These are phyloP conservation scores for Ichneumon xanthorius DNA, from an alignment of 2,888 invertebrate species.

Conservation along the genomic window DNA sequence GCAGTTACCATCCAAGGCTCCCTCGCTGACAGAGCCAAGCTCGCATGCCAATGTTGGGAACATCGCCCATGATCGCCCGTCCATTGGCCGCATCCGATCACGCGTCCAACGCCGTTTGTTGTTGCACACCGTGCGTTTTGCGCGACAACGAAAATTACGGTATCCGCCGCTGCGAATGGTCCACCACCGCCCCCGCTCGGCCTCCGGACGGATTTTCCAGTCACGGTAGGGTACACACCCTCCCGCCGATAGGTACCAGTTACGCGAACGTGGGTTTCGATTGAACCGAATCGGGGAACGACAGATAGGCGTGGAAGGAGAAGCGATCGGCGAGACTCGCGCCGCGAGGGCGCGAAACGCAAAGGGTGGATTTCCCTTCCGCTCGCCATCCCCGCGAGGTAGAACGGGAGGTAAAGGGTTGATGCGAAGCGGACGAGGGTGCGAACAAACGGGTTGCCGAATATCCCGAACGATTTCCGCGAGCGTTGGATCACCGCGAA, in stretches of 20 bases:
- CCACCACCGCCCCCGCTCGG: neutral
- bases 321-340: conserved; percentile 48
- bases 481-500: conserved; percentile 59
- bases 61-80: too few species aligned
- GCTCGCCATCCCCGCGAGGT: neutral
- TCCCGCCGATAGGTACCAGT: conserved; percentile 32
- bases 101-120: conserved; percentile 17
- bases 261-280: conserved; percentile 31
- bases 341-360: conserved; percentile 47
- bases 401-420: conserved; percentile 15
- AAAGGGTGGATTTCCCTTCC: conserved; percentile 47
- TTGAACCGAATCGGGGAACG: conserved; percentile 32
- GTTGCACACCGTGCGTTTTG: conserved; percentile 52
- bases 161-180: conserved; percentile 33
- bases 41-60: too few species aligned
- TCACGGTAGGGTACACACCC: neutral
- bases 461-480: conserved; percentile 63
- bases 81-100: too few species aligned
- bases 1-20: too few species aligned
- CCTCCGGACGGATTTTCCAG: conserved; percentile 4
- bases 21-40: too few species aligned
- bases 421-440: conserved; percentile 36
- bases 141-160: conserved; percentile 65
- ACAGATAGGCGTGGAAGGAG: conserved; percentile 54
- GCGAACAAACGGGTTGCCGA: conserved; percentile 66